Percentiles rank a stretch among this genome's conserved stretches.
phyloP scores from a whole-genome alignment of 2,888 invertebrate genomes.

The Thysanoteuthis rhombus region DNA sequence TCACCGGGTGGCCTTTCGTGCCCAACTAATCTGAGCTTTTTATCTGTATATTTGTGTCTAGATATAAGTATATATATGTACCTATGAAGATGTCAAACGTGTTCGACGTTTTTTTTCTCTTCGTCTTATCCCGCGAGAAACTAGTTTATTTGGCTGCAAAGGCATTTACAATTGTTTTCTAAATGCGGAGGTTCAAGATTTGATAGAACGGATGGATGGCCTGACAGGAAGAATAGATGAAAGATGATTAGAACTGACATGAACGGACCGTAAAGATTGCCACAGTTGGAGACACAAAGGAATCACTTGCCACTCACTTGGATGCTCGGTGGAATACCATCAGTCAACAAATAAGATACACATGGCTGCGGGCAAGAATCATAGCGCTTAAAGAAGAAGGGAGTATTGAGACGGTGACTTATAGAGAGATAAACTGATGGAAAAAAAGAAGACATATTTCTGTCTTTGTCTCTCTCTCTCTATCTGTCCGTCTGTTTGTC shows the following conservation, averaged over 20 bases:
- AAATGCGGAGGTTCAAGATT: background rate
- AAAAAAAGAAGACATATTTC: no score
- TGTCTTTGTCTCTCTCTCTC: no score
- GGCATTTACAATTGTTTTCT: background rate
- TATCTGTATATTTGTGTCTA: no score
- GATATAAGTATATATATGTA: no score
- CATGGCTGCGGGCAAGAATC: background rate
- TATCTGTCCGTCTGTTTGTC: no score
- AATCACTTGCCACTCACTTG: background rate
- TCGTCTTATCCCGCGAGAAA: background rate
- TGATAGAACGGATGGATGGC: background rate
- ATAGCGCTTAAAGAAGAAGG: background rate
- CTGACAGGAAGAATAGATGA: background rate
- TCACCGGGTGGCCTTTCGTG: no score
- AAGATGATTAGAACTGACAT: background rate
- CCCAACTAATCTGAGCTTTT: no score
- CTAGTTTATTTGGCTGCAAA: background rate
- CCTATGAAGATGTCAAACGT: background rate
- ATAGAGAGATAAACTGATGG: no score
- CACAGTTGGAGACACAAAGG: background rate
- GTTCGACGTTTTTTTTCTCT: background rate
- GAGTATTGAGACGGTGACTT: no score
- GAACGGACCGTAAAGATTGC: background rate
- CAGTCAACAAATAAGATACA: background rate
- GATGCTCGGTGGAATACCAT: background rate